Percentiles rank a stretch among this genome's conserved stretches.
phyloP scores from a whole-genome alignment of 37 sponge, comb jelly and placozoan genomes.

The Ianthella basta region DNA sequence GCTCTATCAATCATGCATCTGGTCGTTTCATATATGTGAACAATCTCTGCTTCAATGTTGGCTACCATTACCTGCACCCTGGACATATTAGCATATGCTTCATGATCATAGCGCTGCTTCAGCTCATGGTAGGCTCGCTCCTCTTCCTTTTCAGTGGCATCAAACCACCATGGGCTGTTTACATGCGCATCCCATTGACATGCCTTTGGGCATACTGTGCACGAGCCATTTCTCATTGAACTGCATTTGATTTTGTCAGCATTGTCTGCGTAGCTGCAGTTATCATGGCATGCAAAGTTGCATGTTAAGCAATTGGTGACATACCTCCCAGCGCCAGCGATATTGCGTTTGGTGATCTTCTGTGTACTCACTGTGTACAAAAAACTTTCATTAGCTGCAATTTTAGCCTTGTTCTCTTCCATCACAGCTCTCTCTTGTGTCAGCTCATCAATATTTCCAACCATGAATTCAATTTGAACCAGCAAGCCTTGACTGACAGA shows the following conservation, averaged over 20 bases:
- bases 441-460: constrained; percentile 55
- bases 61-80: constrained; percentile 42
- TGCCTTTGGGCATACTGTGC: constrained; percentile 57
- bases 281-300: constrained; percentile 72
- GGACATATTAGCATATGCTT: constrained; percentile 15
- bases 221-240: constrained; percentile 54
- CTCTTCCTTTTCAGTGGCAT: constrained; percentile 48
- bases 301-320: constrained; percentile 77
- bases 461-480: constrained; percentile 36
- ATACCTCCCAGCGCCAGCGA: constrained; percentile 43
- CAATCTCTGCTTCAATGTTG: background rate
- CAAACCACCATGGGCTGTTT: constrained; percentile 61
- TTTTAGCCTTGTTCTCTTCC: constrained; percentile 39
- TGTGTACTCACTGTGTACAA: constrained; percentile 38
- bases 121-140: constrained; percentile 60
- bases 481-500: constrained; percentile 37
- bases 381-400: constrained; percentile 59
- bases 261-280: constrained; percentile 53
- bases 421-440: constrained; percentile 47
- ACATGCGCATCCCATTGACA: constrained; percentile 66
- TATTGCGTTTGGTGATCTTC: constrained; percentile 38
- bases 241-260: constrained; percentile 55
- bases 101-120: constrained; percentile 41
- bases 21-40: too few relatives aligned
- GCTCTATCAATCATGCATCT: too few relatives aligned